These are phyloP conservation scores for Caenorhabditis japonica DNA, from an alignment of 2,888 invertebrate species.

Conservation along the genomic window DNA sequence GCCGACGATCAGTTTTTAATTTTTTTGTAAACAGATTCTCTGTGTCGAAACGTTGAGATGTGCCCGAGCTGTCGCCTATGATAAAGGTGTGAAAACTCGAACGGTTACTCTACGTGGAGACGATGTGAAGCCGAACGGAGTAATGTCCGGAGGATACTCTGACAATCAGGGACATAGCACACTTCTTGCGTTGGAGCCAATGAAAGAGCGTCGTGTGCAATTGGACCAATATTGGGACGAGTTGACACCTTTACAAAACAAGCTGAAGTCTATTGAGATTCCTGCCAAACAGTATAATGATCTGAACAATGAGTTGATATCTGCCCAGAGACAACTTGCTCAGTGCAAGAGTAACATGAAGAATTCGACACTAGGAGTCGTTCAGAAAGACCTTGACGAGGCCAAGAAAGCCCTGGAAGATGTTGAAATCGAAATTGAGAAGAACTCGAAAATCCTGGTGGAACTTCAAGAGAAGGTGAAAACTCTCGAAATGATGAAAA, in stretches of 20 bases:
- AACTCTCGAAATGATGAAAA: constrained; percentile 56
- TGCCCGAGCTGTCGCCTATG: constrained; percentile 87
- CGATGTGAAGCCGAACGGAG: constrained; percentile 90
- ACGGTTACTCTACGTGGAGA: constrained; percentile 92
- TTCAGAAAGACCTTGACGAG: constrained; percentile 52
- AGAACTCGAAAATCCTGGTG: constrained; percentile 13
- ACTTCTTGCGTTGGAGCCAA: constrained; percentile 50
- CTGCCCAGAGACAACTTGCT: constrained; percentile 24
- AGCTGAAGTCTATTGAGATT: constrained; percentile 78
- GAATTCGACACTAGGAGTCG: constrained; percentile 56
- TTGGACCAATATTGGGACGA: constrained; percentile 82
- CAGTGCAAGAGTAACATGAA: constrained; percentile 49
- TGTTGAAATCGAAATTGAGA: constrained; percentile 1
- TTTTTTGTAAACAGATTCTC: constrained; percentile 82
- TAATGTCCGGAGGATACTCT: constrained; percentile 86
- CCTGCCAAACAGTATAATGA: background rate
- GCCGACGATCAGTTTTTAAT: background rate
- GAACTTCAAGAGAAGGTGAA: constrained; percentile 44
- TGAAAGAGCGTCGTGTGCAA: background rate
- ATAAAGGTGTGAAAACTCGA: constrained; percentile 79
- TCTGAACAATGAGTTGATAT: background rate
- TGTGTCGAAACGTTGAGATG: constrained; percentile 87
- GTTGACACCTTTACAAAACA: constrained; percentile 84
- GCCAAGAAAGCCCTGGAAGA: constrained; percentile 21
- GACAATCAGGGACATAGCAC: background rate